Evolutionary conservation across 1,140 invertebrate species (phyloP).

Genomic region (Gonioctena quinquepunctata): DNA sequence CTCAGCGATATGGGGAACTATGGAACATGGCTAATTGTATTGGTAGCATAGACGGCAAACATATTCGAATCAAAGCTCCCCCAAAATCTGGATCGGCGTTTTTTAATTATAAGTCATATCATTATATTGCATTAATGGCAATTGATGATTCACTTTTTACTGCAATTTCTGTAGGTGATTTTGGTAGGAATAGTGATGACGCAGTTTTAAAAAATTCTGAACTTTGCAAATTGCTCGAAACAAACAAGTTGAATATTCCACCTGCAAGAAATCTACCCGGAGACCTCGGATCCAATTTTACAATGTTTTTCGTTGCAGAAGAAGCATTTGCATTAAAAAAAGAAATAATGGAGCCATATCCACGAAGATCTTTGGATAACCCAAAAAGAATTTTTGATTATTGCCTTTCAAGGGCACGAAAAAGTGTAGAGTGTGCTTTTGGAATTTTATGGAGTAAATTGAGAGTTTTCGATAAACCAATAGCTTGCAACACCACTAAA

Average conservation of each 20-base stretch:
- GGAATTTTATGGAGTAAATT: neutral
- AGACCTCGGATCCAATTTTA: neutral
- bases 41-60: neutral
- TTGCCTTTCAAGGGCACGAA: constrained; percentile 20
- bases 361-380: constrained; percentile 8
- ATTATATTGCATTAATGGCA: constrained; percentile 54
- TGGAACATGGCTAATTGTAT: constrained; percentile 13
- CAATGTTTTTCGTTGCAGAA: constrained; percentile 13
- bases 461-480: neutral
- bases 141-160: constrained; percentile 55
- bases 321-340: constrained; percentile 19
- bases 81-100: neutral
- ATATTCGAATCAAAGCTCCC: constrained; percentile 19
- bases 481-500: neutral
- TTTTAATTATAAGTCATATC: constrained; percentile 18
- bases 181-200: constrained; percentile 52
- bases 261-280: constrained; percentile 6
- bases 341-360: constrained; percentile 23
- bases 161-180: constrained; percentile 54
- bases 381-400: constrained; percentile 21
- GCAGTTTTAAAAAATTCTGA: constrained; percentile 8
- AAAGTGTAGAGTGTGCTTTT: constrained; percentile 20
- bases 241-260: constrained; percentile 23
- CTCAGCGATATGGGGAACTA: constrained; percentile 35
- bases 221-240: constrained; percentile 2